phyloP scores from a whole-genome alignment of 1,140 invertebrate genomes.

The Aphis craccivora region DNA sequence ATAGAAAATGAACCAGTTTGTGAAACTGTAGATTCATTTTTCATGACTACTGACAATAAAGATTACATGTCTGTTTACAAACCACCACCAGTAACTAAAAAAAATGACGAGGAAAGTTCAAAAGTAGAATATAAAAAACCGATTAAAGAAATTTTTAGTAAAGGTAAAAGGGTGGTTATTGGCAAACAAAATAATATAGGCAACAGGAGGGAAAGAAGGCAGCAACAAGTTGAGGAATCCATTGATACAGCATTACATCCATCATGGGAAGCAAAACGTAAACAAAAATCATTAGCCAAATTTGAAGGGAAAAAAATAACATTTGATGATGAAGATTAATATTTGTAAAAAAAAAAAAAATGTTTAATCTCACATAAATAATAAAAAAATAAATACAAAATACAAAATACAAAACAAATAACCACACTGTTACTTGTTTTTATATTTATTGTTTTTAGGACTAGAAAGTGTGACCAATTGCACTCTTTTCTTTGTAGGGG shows the following conservation, averaged over 20 bases:
- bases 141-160: slow-evolving; percentile 63
- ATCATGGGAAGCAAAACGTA: slow-evolving; percentile 71
- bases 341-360: neutral
- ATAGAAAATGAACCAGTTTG: slow-evolving; percentile 25
- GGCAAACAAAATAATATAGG: slow-evolving; percentile 40
- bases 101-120: slow-evolving; percentile 62
- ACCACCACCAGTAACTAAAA: slow-evolving; percentile 62
- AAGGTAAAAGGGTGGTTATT: slow-evolving; percentile 58
- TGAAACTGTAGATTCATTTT: slow-evolving; percentile 69
- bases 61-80: slow-evolving; percentile 68
- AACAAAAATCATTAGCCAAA: slow-evolving; percentile 65
- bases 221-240: slow-evolving; percentile 38
- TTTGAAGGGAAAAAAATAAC: slow-evolving; percentile 67
- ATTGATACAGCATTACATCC: slow-evolving; percentile 66
- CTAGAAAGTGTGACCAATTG: slow-evolving; percentile 78
- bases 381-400: slow-evolving; percentile 43
- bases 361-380: slow-evolving; percentile 44
- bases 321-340: slow-evolving; percentile 62
- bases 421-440: slow-evolving; percentile 47
- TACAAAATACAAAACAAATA: slow-evolving; percentile 34
- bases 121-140: slow-evolving; percentile 65
- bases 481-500: slow-evolving; percentile 66
- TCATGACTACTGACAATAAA: slow-evolving; percentile 68
- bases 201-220: slow-evolving; percentile 55
- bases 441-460: slow-evolving; percentile 69